A percentile compares a stretch with the other conserved stretches of the same genome.
These are phyloP conservation scores for Lemur catta DNA, from an alignment of 2,797 vertebrate genomes.

Conservation along the genomic window DNA sequence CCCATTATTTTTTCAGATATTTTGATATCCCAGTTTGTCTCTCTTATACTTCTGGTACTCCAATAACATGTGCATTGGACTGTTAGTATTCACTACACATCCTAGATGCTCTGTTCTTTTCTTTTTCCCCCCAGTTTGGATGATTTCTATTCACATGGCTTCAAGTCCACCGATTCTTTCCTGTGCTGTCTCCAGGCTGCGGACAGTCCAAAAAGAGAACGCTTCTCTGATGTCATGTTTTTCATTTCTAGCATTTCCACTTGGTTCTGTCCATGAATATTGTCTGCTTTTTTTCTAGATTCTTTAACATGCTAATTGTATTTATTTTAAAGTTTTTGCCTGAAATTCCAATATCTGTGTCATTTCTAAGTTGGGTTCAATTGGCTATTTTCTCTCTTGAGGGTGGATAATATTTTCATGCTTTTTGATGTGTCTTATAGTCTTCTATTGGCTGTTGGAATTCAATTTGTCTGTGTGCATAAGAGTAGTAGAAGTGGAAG, in stretches of 20 bases:
- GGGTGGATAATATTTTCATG: background rate
- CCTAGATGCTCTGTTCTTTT: background rate
- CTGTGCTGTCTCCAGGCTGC: background rate
- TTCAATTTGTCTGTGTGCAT: background rate
- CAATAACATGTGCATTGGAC: too few species aligned
- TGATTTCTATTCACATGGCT: background rate
- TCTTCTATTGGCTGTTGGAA: too few species aligned
- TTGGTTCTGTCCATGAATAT: background rate
- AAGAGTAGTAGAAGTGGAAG: too few species aligned
- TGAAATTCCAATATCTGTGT: background rate
- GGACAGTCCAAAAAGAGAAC: background rate
- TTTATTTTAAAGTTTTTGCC: background rate
- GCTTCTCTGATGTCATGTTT: background rate
- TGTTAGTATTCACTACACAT: background rate
- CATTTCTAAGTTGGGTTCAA: background rate
- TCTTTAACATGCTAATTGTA: background rate
- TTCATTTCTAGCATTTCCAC: background rate
- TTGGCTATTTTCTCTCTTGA: background rate
- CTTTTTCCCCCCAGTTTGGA: rapidly evolving
- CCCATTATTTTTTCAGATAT: background rate
- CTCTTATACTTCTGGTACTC: background rate
- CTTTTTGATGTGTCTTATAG: background rate
- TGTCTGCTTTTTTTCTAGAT: background rate
- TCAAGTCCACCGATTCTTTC: background rate
- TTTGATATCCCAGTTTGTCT: background rate